A percentile compares a stretch with the other conserved stretches of the same genome.
Conservation (phyloP, 2,113 vertebrate species). For the Cinclus cinclus region DNA sequence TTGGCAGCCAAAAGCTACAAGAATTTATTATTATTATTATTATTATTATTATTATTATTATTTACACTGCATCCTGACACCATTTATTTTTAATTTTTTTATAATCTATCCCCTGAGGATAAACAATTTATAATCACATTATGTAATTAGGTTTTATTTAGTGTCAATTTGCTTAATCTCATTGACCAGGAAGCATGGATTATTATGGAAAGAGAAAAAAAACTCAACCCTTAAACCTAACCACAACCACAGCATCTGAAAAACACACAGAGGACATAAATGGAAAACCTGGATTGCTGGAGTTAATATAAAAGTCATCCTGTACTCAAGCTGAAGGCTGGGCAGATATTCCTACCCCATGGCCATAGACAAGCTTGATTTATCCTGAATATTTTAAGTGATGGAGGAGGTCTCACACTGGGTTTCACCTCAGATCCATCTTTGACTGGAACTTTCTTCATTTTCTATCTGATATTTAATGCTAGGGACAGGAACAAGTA, state of each 20-base stretch:
- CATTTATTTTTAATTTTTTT: neutral
- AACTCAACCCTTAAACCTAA: neutral
- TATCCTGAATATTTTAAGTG: neutral
- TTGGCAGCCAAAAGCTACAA: neutral
- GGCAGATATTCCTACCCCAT: neutral
- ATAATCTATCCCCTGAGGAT: neutral
- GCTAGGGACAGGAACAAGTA: neutral
- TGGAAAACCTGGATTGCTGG: neutral
- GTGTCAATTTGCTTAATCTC: neutral
- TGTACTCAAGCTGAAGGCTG: neutral
- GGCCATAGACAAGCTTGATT: neutral
- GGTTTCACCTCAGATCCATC: neutral
- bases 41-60: neutral
- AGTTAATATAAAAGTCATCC: neutral
- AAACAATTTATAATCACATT: neutral
- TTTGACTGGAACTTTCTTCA: neutral
- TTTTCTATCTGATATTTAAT: neutral
- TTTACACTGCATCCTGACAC: neutral
- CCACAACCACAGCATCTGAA: neutral
- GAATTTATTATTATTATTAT: neutral
- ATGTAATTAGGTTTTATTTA: constrained; percentile 28
- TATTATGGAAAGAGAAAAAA: neutral
- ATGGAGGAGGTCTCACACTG: neutral
- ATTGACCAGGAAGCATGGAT: neutral
- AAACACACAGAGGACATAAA: neutral